Evolutionary conservation across 2,888 invertebrate genomes (phyloP).

Genomic region (Epirrhoe alternata): DNA sequence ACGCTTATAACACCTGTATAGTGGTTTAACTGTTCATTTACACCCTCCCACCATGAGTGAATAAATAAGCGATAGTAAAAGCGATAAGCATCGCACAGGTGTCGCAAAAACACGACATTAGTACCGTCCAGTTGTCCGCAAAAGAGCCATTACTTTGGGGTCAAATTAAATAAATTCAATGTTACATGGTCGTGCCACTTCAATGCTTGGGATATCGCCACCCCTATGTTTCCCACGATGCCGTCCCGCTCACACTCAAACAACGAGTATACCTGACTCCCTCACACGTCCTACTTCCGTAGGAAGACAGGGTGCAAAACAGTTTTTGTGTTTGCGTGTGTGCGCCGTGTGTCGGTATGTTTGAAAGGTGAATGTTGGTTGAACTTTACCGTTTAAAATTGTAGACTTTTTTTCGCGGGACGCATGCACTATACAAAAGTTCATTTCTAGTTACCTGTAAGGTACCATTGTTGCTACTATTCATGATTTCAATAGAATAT

Average conservation of each 20-base stretch:
- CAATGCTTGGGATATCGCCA: conserved; percentile 81
- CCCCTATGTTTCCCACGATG: conserved; percentile 81
- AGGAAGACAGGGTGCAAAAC: conserved; percentile 79
- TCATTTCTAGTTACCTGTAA: too few species aligned
- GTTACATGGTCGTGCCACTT: conserved; percentile 65
- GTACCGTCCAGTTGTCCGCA: conserved; percentile 49
- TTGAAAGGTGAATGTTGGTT: conserved; percentile 41
- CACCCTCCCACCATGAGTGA: conserved; percentile 46
- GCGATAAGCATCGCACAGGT: conserved; percentile 66
- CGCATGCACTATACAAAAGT: too few species aligned
- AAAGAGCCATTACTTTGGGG: conserved; percentile 45
- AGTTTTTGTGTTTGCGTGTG: conserved; percentile 77
- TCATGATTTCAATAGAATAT: too few species aligned
- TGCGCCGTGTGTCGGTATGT: conserved; percentile 69
- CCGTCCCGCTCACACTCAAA: conserved; percentile 57
- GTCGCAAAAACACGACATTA: conserved; percentile 50
- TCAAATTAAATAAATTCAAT: conserved; percentile 58
- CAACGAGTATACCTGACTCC: conserved; percentile 44
- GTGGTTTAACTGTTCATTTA: conserved; percentile 28
- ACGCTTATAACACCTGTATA: conserved; percentile 38
- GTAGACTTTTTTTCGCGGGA: not conserved
- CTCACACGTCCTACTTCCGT: conserved; percentile 71
- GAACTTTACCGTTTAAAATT: conserved; percentile 29
- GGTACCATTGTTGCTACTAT: too few species aligned
- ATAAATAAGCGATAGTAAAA: conserved; percentile 52